Percentiles rank a stretch among this genome's conserved stretches.
Evolutionary conservation across 2,797 vertebrate genomes (phyloP).

Genomic region (Arctocebus calabarensis): DNA sequence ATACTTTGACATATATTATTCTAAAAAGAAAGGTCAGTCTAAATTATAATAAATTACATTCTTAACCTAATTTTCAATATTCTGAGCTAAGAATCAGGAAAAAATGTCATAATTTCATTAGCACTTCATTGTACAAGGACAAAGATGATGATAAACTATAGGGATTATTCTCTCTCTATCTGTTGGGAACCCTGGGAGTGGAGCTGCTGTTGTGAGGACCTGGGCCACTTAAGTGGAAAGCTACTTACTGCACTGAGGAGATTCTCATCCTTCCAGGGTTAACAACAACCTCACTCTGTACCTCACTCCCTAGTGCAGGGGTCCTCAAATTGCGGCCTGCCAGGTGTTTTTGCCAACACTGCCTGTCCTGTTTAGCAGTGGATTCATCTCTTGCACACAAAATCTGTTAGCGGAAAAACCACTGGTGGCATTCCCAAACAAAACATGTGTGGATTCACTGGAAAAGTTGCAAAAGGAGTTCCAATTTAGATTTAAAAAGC

Average conservation of each 20-base stretch:
- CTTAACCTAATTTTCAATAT: not conserved
- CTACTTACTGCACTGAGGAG: not conserved
- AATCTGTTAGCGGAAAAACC: too few species aligned
- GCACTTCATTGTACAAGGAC: not conserved
- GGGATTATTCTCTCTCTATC: not conserved
- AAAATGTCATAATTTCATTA: not conserved
- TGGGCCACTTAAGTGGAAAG: fast-evolving
- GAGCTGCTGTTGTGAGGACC: not conserved
- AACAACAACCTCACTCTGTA: not conserved
- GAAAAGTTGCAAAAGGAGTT: too few species aligned
- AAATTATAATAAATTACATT: not conserved
- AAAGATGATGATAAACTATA: not conserved
- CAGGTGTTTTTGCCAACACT: too few species aligned
- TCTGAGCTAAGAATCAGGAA: conserved; percentile 25
- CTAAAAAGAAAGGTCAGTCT: not conserved
- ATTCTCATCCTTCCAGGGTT: not conserved
- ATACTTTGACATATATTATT: not conserved
- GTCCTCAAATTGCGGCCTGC: too few species aligned
- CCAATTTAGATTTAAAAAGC: too few species aligned
- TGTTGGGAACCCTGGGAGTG: not conserved
- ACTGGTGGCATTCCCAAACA: too few species aligned
- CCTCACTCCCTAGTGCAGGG: too few species aligned
- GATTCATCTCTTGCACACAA: too few species aligned
- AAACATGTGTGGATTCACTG: too few species aligned
- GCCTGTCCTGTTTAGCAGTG: too few species aligned